These are phyloP conservation scores for Pedicia rivosa DNA, from an alignment of 2,888 invertebrate genomes.

Conservation along the genomic window DNA sequence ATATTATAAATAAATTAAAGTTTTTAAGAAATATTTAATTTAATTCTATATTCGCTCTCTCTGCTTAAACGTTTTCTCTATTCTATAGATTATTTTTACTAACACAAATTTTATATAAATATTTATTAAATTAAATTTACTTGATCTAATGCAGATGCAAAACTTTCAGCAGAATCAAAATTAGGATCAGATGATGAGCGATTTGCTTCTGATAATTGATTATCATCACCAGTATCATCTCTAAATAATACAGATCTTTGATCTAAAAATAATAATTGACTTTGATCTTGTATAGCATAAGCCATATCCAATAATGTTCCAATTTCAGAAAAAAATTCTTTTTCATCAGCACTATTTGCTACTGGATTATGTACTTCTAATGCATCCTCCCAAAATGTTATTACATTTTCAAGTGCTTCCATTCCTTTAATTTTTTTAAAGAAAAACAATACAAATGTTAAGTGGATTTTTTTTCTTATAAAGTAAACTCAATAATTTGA, in stretches of 20 bases:
- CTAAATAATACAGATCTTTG: conserved; percentile 76
- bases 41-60: neutral
- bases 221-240: conserved; percentile 41
- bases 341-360: conserved; percentile 59
- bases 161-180: conserved; percentile 86
- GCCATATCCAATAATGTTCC: conserved; percentile 63
- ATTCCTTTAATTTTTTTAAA: conserved; percentile 44
- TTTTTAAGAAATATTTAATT: neutral
- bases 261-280: conserved; percentile 75
- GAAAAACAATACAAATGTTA: too few relatives aligned
- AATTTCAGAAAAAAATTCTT: conserved; percentile 68
- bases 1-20: conserved; percentile 3
- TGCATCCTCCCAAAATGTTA: conserved; percentile 93
- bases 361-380: conserved; percentile 46
- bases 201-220: conserved; percentile 19
- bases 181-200: conserved; percentile 35
- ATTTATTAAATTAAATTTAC: conserved; percentile 26
- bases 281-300: conserved; percentile 69
- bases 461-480: too few relatives aligned
- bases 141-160: conserved; percentile 89
- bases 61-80: too few relatives aligned
- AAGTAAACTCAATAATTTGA: too few relatives aligned
- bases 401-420: conserved; percentile 83
- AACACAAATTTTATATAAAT: too few relatives aligned
- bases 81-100: too few relatives aligned